A percentile compares a stretch with the other conserved stretches of the same genome.
phyloP scores from a whole-genome alignment of 2,888 invertebrate species.

The Neoscelio sp. region DNA sequence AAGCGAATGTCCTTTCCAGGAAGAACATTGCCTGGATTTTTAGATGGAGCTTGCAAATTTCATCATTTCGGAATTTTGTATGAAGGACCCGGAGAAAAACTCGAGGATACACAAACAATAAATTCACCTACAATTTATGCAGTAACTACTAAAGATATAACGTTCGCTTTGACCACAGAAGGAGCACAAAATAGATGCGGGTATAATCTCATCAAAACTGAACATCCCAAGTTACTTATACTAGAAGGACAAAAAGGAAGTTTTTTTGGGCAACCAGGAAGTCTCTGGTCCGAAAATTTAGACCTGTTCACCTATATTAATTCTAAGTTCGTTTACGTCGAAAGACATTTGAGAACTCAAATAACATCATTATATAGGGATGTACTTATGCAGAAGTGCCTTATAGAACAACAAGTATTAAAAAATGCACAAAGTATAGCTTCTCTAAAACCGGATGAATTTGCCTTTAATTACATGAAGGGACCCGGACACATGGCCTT shows the following conservation, averaged over 20 bases:
- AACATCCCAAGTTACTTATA: conserved; percentile 49
- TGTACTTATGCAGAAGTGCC: conserved; percentile 68
- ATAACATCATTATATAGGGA: conserved; percentile 63
- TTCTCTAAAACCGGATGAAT: conserved; percentile 67
- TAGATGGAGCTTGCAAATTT: conserved; percentile 33
- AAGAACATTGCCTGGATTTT: too few species aligned
- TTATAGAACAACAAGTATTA: conserved; percentile 69
- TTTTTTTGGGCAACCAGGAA: background rate
- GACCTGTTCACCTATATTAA: conserved; percentile 68
- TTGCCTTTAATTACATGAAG: conserved; percentile 69
- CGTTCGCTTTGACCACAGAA: conserved; percentile 54
- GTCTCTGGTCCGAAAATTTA: conserved; percentile 8
- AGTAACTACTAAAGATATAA: conserved; percentile 30
- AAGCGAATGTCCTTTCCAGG: too few species aligned
- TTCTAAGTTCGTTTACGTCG: conserved; percentile 71
- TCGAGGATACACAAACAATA: conserved; percentile 17
- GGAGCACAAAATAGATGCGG: background rate
- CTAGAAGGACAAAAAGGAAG: conserved; percentile 1
- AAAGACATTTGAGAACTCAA: conserved; percentile 66
- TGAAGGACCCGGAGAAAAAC: conserved; percentile 42
- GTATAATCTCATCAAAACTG: conserved; percentile 15
- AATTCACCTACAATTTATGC: conserved; percentile 33
- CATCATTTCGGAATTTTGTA: conserved; percentile 54
- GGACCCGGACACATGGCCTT: conserved; percentile 70
- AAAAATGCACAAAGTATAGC: conserved; percentile 69